Percentiles rank a stretch among this genome's conserved stretches.
These are phyloP conservation scores for Erythrocercus mccallii DNA, from an alignment of 2,113 vertebrate genomes.

Conservation along the genomic window DNA sequence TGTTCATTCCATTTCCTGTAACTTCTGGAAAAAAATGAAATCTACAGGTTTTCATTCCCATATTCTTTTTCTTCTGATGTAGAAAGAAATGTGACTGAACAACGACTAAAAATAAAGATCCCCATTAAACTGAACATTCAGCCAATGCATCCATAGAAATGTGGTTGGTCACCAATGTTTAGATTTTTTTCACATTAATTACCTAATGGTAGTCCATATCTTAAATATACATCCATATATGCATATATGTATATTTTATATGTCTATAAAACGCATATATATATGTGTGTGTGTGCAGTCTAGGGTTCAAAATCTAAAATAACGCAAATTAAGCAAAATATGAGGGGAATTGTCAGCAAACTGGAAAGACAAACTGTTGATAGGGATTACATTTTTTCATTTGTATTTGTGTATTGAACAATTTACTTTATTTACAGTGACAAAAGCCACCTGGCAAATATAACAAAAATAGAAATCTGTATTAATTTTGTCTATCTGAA, in stretches of 20 bases:
- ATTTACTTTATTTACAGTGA: neutral
- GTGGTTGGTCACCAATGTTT: neutral
- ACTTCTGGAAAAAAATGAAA: neutral
- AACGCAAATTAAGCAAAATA: neutral
- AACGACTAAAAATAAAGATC: neutral
- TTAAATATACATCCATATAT: neutral
- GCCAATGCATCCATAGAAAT: neutral
- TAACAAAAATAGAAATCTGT: neutral
- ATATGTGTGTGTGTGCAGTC: neutral
- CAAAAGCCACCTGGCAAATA: neutral
- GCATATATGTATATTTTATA: neutral
- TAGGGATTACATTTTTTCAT: neutral
- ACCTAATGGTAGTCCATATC: accelerated
- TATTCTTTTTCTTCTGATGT: neutral
- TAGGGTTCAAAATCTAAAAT: neutral
- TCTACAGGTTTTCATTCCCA: neutral
- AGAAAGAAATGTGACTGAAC: neutral
- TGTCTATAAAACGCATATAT: neutral
- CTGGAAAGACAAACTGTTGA: neutral
- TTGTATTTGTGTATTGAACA: neutral
- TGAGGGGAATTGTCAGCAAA: neutral
- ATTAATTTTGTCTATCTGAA: neutral
- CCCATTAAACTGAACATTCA: neutral
- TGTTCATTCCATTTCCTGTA: neutral
- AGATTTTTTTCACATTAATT: neutral